Evolutionary conservation across 1,140 invertebrate genomes (phyloP).

Genomic region (Brachionus rubens): DNA sequence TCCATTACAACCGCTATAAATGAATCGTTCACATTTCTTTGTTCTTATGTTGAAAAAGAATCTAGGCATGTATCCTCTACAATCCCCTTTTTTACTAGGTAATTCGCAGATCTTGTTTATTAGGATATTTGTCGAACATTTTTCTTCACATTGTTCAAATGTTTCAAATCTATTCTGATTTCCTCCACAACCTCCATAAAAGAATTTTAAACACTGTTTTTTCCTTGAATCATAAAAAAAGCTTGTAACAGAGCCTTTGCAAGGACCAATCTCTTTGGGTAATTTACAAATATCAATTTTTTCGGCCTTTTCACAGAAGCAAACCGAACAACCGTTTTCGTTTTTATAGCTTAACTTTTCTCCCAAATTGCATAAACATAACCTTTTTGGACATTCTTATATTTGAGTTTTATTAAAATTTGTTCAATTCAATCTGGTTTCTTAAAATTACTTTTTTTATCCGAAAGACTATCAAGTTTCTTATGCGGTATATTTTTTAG

Average conservation of each 20-base stretch:
- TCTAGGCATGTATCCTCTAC: constrained; percentile 60
- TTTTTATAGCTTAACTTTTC: too few relatives aligned
- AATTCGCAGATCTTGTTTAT: background rate
- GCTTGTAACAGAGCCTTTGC: constrained; percentile 73
- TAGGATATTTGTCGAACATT: constrained; percentile 67
- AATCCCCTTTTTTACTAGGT: constrained; percentile 60
- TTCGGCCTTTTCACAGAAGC: too few relatives aligned
- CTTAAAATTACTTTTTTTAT: too few relatives aligned
- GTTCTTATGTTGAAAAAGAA: constrained; percentile 52
- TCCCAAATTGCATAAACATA: too few relatives aligned
- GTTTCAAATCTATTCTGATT: constrained; percentile 64
- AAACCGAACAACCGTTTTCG: too few relatives aligned
- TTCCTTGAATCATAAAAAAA: constrained; percentile 75
- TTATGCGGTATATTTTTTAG: too few relatives aligned
- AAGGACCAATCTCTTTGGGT: constrained; percentile 74
- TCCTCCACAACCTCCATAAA: constrained; percentile 83
- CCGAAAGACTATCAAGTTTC: too few relatives aligned
- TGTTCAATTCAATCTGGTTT: too few relatives aligned
- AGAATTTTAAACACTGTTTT: constrained; percentile 82
- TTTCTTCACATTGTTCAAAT: constrained; percentile 68
- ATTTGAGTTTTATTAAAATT: too few relatives aligned
- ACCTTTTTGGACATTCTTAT: too few relatives aligned
- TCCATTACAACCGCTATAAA: constrained; percentile 58
- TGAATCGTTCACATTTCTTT: constrained; percentile 54
- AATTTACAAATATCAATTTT: constrained; percentile 74